phyloP scores from a whole-genome alignment of 2,113 vertebrate genomes.

The Scatophagus argus region DNA sequence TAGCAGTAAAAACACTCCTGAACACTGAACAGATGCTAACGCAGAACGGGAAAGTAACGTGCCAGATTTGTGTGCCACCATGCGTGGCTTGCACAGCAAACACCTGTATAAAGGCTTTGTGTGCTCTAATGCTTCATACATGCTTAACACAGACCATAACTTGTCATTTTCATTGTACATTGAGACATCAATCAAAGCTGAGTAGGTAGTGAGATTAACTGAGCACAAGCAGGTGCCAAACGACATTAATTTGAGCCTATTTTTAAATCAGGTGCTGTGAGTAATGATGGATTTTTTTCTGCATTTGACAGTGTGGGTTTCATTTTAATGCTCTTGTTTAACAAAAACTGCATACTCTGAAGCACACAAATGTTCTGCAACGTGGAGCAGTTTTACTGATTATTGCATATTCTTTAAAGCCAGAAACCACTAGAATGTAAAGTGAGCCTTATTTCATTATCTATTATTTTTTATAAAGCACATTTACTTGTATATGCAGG shows the following conservation, averaged over 20 bases:
- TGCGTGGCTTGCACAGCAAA: not conserved
- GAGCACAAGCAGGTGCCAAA: conserved; percentile 44
- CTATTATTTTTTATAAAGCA: not conserved
- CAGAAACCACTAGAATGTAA: not conserved
- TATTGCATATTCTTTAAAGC: not conserved
- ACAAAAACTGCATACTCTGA: conserved; percentile 12
- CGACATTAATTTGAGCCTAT: conserved; percentile 39
- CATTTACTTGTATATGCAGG: no score
- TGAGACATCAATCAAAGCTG: conserved; percentile 37
- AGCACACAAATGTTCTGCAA: not conserved
- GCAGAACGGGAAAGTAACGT: not conserved
- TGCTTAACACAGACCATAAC: not conserved
- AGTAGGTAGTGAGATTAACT: conserved; percentile 49
- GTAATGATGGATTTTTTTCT: conserved; percentile 29
- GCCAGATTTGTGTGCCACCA: conserved; percentile 45
- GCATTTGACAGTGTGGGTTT: conserved; percentile 34
- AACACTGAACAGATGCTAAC: conserved; percentile 25
- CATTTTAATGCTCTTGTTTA: conserved; percentile 15
- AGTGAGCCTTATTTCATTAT: not conserved
- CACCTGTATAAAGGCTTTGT: conserved; percentile 40
- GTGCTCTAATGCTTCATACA: conserved; percentile 19
- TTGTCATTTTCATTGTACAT: conserved; percentile 29
- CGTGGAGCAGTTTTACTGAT: not conserved
- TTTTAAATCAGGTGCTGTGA: conserved; percentile 55
- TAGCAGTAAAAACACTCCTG: not conserved